Base-by-base conservation (phyloP, 35 echinoderm and acorn worm species). In the Lytechinus pictus region DNA sequence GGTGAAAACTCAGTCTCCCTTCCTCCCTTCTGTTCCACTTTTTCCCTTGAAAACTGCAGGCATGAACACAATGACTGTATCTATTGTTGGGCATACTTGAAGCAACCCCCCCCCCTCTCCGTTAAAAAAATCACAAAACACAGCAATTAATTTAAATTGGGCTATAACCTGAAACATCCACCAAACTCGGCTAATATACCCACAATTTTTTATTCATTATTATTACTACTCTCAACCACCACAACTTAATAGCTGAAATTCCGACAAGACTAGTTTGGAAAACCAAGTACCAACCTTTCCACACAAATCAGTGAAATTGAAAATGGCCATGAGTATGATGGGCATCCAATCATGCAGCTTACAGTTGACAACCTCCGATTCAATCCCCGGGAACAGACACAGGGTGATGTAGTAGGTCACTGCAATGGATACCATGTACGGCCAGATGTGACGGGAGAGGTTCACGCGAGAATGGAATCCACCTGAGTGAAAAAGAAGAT, bases 321-420 rank as follows among this genome's bases (percentile, higher is more conserved):
- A 97, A n/a, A 97, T 93, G 3, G 97, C 97, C 97, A 97, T 97
- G 24, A 97, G 94, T 14, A 97, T 97, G 44, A 97, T 94, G 28
- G 97, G 97, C 97, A 97, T 97, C 97, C 97, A 97, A 11, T 95
- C 94, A 1, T 94, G 72, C 1, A 97, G 95, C 51, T 54, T 44
- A 57, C 97, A 97, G 92, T 94, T 97, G 10, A 96, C 91, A 9
- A 97, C 91, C 55, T 97, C 97, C 0, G 97, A 96, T 89, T 96
- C 97, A 58, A 97, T 97, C 6, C 97, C 97, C 9, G 97, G 97
- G 28, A 97, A 97, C 52, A 97, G 94, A 54, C 97, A 97, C 3
- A 97, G 92, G 4, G 97, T 97, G 3, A 97, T 95, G 94, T 96
- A 97, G 56, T 97, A 97, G 21, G 97, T 91, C 52, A 97, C 54